Base-by-base conservation (phyloP, 2,888 invertebrate genomes). In the Odontothrips loti region DNA sequence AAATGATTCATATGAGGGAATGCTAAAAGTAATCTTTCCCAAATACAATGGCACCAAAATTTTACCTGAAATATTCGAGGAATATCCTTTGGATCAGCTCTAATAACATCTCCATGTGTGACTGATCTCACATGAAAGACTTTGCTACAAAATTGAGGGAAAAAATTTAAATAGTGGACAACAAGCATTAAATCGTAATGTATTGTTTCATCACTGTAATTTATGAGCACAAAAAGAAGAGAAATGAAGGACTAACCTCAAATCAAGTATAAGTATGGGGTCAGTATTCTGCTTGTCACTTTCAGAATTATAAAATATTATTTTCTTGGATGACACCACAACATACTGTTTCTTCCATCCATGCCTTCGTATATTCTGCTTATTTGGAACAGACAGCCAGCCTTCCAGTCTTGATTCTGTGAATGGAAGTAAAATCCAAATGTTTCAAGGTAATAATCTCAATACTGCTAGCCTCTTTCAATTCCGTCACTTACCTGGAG, bases 101-200 rank as follows among this genome's bases (percentile, higher is more conserved):
- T 93, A 88, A 99, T 98, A 86, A 99, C 98, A 91, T 99, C 99
- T 85, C 98, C 98, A 89, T 98, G 98, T 83, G 99, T 98, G 84
- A 99, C 99, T 83, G 97, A 95, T 84, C 99, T 93, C 85, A 99
- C 99, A 90, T 99, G 98, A 90, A 98, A 99, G 87, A 99, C 95
- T 92, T 99, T 98, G 89, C 98, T 97, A 90, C 20, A 87, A 87
- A 83, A 83, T 81, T 83, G 82, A 84, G 83, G 80, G 79, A 82
- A 20, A 78, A 81, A 20, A 58, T 80, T 79, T 48, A 47, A 27
- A 80, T 68, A 17, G 48, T 47, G 47, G 8, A 68, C 34, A 81
- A 20, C 47, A 1, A 80, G 0, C 12, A n/a, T 27, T 23, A 34
- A 34, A 43, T 51, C 48, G 23, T n/a, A 2, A 17, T 1, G 10